Evolutionary conservation across 2,888 invertebrate species (phyloP).

Genomic region (Lagria hirta): DNA sequence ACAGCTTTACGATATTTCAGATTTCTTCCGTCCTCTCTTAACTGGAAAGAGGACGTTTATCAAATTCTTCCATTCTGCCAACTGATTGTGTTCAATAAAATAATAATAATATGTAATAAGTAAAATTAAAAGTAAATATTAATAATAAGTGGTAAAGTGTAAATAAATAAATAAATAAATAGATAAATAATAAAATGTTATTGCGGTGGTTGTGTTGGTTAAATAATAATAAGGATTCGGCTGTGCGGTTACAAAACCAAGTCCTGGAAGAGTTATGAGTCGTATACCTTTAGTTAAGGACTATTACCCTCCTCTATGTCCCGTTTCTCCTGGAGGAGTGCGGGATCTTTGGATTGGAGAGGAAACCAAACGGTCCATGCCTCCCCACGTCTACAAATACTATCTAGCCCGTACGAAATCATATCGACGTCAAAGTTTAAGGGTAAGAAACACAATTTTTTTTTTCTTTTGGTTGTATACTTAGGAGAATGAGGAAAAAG

Average conservation of each 20-base stretch:
- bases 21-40: too few species aligned
- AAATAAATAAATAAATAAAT: too few species aligned
- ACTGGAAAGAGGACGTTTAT: too few species aligned
- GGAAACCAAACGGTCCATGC: conserved; percentile 64
- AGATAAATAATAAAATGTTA: background rate
- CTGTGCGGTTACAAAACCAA: background rate
- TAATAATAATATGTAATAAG: too few species aligned
- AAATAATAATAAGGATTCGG: too few species aligned
- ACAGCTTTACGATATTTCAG: too few species aligned
- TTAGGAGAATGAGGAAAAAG: too few species aligned
- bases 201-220: background rate
- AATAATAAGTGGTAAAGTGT: too few species aligned
- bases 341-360: conserved; percentile 64
- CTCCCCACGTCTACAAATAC: conserved; percentile 67
- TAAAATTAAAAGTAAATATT: too few species aligned
- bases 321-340: conserved; percentile 41
- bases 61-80: too few species aligned
- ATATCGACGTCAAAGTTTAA: conserved; percentile 51
- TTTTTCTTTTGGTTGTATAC: too few species aligned
- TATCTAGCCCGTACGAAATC: conserved; percentile 58
- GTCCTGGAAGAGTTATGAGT: conserved; percentile 37
- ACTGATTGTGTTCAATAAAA: too few species aligned
- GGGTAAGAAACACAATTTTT: conserved; percentile 48
- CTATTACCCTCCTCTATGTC: conserved; percentile 48
- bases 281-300: conserved; percentile 51